Base-by-base conservation (phyloP, 2,888 invertebrate species). In the Nomada lathburiana region DNA sequence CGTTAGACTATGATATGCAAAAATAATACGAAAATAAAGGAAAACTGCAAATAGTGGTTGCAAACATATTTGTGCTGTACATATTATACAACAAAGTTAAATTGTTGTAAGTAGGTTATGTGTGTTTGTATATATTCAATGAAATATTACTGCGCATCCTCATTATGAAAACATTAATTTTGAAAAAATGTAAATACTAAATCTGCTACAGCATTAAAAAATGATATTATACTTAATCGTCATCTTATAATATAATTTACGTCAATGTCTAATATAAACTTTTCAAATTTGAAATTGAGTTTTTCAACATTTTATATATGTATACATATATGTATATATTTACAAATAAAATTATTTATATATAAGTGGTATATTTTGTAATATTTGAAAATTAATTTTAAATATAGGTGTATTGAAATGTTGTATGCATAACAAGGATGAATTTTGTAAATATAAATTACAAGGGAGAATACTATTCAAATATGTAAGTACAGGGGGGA, bases 61-160 rank as follows among this genome's bases (percentile, higher is more conserved):
- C 20, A 23, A 20, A 59, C 59, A 65, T 72, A 42, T 64, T 65
- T 65, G 20, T 29, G 20, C 1, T 44, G n/a, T n/a, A 11, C 52
- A 26, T 36, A 50, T 77, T 65, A 77, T 55, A 57, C n/a, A 23
- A 7, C 16, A 36, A n/a, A 47, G 47, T 23, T 18, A n/a, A 42
- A 36, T 42, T 62, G 42, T 47, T 47, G 10, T 13, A 62, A 62
- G 20, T n/a, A 29, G 29, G 29, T 59, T 59, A 59, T 59, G 29
- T 42, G n/a, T 47, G 47, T 47, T 13, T 47, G 11, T 11, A 11
- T 62, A 42, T 18, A 16, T 47, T 16, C 47, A 47, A 42, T 62
- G 13, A 2, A 62, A 9, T 20, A 59, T 20, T n/a, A 62, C 42
- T 42, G 20, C 42, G 62, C 20, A 42, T 36, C 42, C 36, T n/a